Conservation (phyloP, 2,797 vertebrate genomes). For the Syngnathus rostellatus region DNA sequence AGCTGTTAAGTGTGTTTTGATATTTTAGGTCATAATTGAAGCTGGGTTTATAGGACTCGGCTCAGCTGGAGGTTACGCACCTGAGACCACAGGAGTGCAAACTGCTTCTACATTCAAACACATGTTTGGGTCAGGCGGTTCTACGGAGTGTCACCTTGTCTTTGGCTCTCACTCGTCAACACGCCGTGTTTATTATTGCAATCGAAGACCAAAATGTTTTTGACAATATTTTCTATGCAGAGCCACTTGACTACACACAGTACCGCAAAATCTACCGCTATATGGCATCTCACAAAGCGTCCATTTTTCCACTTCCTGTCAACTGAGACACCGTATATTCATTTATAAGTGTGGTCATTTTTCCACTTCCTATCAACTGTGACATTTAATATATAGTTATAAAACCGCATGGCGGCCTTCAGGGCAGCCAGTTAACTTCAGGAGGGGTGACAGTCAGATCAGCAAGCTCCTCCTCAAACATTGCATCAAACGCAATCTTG, state of each 20-base stretch:
- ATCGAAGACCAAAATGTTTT: neutral
- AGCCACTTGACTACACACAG: too few relatives aligned
- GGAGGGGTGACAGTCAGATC: slow-evolving; percentile 10
- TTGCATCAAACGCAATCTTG: slow-evolving; percentile 33
- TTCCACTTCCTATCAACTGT: too few relatives aligned
- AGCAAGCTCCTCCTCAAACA: slow-evolving; percentile 42
- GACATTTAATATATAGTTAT: too few relatives aligned
- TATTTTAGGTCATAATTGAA: neutral
- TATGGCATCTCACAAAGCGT: too few relatives aligned
- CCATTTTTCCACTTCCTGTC: too few relatives aligned
- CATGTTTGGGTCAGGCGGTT: neutral
- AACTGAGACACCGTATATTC: too few relatives aligned
- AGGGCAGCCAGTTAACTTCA: neutral
- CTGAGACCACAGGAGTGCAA: slow-evolving; percentile 36
- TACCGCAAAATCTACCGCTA: too few relatives aligned
- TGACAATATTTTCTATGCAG: too few relatives aligned
- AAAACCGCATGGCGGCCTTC: too few relatives aligned
- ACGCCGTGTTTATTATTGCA: neutral
- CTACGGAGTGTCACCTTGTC: neutral
- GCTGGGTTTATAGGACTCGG: slow-evolving; percentile 28
- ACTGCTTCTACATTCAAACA: slow-evolving; percentile 16
- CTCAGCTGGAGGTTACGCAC: slow-evolving; percentile 55
- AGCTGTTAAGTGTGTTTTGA: neutral
- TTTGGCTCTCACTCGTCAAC: neutral
- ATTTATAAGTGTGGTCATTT: too few relatives aligned